Evolutionary conservation across 2,888 invertebrate species (phyloP), one percentile per base, ranked within the genome.

Genomic region (Tridacna crocea): DNA sequence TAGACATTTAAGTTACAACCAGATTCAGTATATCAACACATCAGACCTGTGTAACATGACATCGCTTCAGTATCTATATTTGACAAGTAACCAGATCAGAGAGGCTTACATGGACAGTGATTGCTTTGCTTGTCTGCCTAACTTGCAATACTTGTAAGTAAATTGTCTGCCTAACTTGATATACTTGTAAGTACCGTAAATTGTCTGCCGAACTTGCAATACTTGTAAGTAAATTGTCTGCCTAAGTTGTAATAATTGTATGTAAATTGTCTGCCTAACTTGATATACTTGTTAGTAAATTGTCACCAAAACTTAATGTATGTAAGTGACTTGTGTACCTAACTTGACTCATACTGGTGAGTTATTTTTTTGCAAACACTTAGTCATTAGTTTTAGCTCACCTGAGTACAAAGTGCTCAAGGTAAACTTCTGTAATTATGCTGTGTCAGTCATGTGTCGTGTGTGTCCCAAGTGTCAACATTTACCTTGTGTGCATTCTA

Each of bases 21-120:
- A 17, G 0, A 89, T 92, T 22, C 76, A 82, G 12, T 55, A 84
- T 13, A 74, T 91, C 48, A 80, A 84, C 66, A 81, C 83, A 0
- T 77, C 79, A 27, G 89, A 90, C 72, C 88, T 89, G 63, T 91
- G 91, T 82, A 76, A 87, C n/a, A 48, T 91, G 78, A 61, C 72
- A 0, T 26, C 58, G 13, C 84, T 92, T 11, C 22, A 70, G 13
- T 66, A 80, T 12, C 82, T 92, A 24, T 80, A 87, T 77, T 68
- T 92, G 68, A 72, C 82, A 36, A 13, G 19, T 15, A 92, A 92
- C 79, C 65, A 70, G 2, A 84, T 92, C 8, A 85, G 83, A 15
- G 91, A 92, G 60, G 80, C 85, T 0, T 87, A 84, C 17, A 89
- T 91, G 70, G 89, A 87, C 27, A 83, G 79, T 0, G 85, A 88